Percentiles rank a stretch among this genome's conserved stretches.
These are phyloP conservation scores for Trachelus troglodyta DNA, from an alignment of 2,888 invertebrate genomes.

Conservation along the genomic window DNA sequence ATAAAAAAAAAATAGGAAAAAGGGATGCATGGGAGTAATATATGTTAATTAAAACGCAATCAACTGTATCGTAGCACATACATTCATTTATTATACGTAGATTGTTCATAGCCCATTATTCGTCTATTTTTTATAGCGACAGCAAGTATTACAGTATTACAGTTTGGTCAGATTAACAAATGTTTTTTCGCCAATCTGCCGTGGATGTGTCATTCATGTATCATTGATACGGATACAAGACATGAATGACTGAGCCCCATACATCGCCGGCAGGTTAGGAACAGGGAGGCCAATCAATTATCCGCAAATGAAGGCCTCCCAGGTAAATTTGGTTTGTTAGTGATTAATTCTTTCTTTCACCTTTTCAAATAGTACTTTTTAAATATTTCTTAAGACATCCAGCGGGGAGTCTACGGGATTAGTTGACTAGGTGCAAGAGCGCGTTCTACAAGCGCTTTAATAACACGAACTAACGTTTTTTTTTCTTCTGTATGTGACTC, in stretches of 20 bases:
- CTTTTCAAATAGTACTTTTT: slow-evolving; percentile 31
- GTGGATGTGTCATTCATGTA: slow-evolving; percentile 51
- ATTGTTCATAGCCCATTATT: slow-evolving; percentile 64
- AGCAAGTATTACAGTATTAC: slow-evolving; percentile 61
- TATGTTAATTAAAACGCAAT: background rate
- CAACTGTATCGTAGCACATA: slow-evolving; percentile 54
- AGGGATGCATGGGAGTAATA: background rate
- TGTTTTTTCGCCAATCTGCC: slow-evolving; percentile 55
- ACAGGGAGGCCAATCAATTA: slow-evolving; percentile 60
- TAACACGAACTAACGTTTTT: slow-evolving; percentile 39
- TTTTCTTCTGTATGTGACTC: slow-evolving; percentile 28
- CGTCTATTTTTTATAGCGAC: slow-evolving; percentile 58
- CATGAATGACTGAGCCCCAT: slow-evolving; percentile 72
- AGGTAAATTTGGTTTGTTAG: slow-evolving; percentile 39
- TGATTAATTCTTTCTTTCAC: slow-evolving; percentile 27
- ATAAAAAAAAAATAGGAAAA: background rate
- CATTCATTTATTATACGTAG: slow-evolving; percentile 65
- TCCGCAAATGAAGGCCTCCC: slow-evolving; percentile 61
- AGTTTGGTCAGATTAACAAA: slow-evolving; percentile 62
- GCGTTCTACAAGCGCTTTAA: slow-evolving; percentile 59
- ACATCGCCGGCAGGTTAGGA: slow-evolving; percentile 67
- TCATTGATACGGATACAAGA: slow-evolving; percentile 65
- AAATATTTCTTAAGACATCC: slow-evolving; percentile 56
- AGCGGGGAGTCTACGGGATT: slow-evolving; percentile 55
- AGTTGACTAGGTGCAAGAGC: slow-evolving; percentile 59